These are phyloP conservation scores for Didymodactylos carnosus DNA, from an alignment of 2,888 invertebrate species.

Conservation along the genomic window DNA sequence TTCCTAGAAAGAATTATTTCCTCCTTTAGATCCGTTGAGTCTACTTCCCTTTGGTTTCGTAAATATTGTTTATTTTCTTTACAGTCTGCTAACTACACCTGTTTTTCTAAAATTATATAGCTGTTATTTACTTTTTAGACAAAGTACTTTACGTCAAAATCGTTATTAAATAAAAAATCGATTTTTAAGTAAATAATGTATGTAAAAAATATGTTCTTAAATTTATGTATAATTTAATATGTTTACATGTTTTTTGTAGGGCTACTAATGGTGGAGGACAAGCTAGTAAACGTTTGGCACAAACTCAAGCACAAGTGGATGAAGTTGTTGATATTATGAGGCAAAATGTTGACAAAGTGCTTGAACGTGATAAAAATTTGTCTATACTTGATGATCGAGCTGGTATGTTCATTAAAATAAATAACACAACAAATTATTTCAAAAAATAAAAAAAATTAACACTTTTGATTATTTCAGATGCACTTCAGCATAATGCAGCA, in stretches of 20 bases:
- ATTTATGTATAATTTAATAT: background rate
- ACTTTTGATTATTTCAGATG: background rate
- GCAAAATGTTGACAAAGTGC: constrained; percentile 74
- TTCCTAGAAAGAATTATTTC: no score
- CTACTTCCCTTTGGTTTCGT: no score
- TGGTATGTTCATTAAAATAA: constrained; percentile 31
- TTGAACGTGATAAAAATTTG: constrained; percentile 81
- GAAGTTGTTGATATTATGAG: constrained; percentile 55
- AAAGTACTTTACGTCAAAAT: no score
- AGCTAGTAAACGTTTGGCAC: constrained; percentile 36
- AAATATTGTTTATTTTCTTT: no score
- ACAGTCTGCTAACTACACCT: no score
- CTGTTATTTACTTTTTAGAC: no score
- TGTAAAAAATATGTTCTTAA: no score
- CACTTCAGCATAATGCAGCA: constrained; percentile 37
- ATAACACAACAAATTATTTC: background rate
- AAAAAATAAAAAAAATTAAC: background rate
- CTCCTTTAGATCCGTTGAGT: no score
- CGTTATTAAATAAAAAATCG: no score
- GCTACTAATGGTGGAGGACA: background rate
- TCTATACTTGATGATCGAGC: constrained; percentile 83
- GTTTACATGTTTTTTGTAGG: background rate
- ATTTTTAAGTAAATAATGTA: no score
- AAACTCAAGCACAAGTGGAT: constrained; percentile 42
- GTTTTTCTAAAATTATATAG: no score